Percentiles rank a stretch among this genome's conserved stretches.
Conservation (phyloP, 2,888 invertebrate species). For the Drosophila neotestacea region DNA sequence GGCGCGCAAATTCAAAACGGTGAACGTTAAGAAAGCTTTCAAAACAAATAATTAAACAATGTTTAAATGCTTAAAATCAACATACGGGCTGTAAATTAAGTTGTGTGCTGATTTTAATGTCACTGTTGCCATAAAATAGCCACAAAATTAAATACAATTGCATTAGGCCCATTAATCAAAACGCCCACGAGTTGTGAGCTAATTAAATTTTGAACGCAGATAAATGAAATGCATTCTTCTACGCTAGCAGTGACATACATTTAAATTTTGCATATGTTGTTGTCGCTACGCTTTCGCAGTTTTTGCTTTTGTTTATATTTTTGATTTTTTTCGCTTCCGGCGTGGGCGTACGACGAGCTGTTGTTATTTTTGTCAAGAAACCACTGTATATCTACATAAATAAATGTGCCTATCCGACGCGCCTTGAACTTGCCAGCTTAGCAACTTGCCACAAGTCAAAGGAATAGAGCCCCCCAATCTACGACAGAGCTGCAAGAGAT, state of each 20-base stretch:
- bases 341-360: conserved; percentile 48
- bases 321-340: conserved; percentile 52
- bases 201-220: conserved; percentile 47
- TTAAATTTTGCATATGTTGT: conserved; percentile 38
- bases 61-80: background rate
- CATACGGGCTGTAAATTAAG: background rate
- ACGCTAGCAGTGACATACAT: conserved; percentile 68
- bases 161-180: conserved; percentile 61
- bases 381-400: conserved; percentile 24
- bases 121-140: conserved; percentile 17
- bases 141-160: conserved; percentile 3
- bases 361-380: conserved; percentile 56
- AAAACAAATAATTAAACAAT: conserved; percentile 1
- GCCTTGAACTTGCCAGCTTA: conserved; percentile 67
- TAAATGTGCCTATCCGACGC: conserved; percentile 12
- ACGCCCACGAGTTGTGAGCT: conserved; percentile 56
- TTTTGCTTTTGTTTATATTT: conserved; percentile 29
- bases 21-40: background rate
- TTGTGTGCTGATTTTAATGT: conserved; percentile 13
- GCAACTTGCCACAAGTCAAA: conserved; percentile 47
- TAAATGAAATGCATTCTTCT: conserved; percentile 54
- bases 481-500: conserved; percentile 2
- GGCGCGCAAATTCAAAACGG: conserved; percentile 23
- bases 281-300: conserved; percentile 25
- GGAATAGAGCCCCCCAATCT: conserved; percentile 9